phyloP scores from a whole-genome alignment of 2,113 vertebrate species.

The Channa maculata region DNA sequence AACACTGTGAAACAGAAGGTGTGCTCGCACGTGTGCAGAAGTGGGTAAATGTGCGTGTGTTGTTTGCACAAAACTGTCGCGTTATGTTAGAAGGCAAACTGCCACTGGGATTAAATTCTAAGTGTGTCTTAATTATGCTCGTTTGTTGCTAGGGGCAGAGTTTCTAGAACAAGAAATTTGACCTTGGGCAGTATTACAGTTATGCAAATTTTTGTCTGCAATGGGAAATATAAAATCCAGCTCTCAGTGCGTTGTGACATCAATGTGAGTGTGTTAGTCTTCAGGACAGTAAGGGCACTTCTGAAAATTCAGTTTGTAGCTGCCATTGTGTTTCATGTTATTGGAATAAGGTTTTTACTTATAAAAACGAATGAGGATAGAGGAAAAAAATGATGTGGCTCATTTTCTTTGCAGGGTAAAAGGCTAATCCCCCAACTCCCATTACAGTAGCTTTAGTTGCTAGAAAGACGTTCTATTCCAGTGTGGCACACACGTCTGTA shows the following conservation, averaged over 20 bases:
- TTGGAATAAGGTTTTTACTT: conserved; percentile 28
- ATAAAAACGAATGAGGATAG: neutral
- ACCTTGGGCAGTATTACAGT: conserved; percentile 72
- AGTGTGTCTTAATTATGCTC: conserved; percentile 63
- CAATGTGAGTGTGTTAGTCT: conserved; percentile 48
- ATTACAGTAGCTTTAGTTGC: conserved; percentile 35
- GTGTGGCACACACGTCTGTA: conserved; percentile 47
- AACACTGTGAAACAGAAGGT: neutral
- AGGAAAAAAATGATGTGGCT: conserved; percentile 24
- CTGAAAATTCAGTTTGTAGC: conserved; percentile 42
- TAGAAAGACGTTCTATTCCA: conserved; percentile 52
- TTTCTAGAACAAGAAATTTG: conserved; percentile 68
- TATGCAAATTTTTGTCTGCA: conserved; percentile 66
- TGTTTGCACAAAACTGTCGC: conserved; percentile 30
- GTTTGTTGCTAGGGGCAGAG: conserved; percentile 54
- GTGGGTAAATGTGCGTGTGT: conserved; percentile 1
- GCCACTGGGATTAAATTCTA: conserved; percentile 49
- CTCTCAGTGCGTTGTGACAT: conserved; percentile 60
- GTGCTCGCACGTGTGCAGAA: conserved; percentile 13
- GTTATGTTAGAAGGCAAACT: conserved; percentile 46
- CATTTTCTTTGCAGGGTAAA: conserved; percentile 54
- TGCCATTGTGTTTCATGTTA: conserved; percentile 23
- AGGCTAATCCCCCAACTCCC: conserved; percentile 62
- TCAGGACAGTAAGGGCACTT: conserved; percentile 36
- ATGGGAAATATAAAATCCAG: conserved; percentile 56